These are phyloP conservation scores for Uromys caudimaculatus DNA, from an alignment of 2,797 vertebrate species.

Conservation along the genomic window DNA sequence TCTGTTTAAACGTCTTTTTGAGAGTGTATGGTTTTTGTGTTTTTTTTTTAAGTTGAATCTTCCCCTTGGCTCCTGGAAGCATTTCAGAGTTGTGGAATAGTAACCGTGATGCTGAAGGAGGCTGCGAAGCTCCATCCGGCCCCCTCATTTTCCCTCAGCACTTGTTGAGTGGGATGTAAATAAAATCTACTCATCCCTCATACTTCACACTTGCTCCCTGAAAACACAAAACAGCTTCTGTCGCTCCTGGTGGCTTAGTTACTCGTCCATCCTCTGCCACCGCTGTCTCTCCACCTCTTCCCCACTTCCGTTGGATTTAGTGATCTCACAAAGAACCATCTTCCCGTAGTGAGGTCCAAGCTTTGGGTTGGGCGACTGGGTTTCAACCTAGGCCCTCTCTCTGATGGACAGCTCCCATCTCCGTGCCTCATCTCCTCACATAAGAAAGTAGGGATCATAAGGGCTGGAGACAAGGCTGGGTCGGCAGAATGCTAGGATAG, in stretches of 20 bases:
- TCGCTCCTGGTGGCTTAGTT: not conserved
- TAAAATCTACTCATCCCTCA: constrained; percentile 13
- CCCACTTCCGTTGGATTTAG: accelerated
- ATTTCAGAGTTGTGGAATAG: constrained; percentile 38
- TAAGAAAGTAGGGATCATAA: not conserved
- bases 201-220: constrained; percentile 58
- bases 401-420: not conserved
- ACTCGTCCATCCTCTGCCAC: no score
- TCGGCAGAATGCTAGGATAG: not conserved
- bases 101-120: constrained; percentile 45
- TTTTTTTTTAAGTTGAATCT: constrained; percentile 41
- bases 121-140: not conserved
- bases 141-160: constrained; percentile 63
- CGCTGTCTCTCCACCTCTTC: not conserved
- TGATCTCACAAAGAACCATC: not conserved
- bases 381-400: not conserved
- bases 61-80: constrained; percentile 56
- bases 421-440: not conserved
- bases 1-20: not conserved
- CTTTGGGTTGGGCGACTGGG: not conserved
- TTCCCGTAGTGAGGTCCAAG: not conserved
- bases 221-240: constrained; percentile 51
- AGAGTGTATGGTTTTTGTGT: not conserved
- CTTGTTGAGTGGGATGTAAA: constrained; percentile 69
- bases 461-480: not conserved